These are phyloP conservation scores for Andrena camellia DNA, from an alignment of 2,888 invertebrate species.

Conservation along the genomic window DNA sequence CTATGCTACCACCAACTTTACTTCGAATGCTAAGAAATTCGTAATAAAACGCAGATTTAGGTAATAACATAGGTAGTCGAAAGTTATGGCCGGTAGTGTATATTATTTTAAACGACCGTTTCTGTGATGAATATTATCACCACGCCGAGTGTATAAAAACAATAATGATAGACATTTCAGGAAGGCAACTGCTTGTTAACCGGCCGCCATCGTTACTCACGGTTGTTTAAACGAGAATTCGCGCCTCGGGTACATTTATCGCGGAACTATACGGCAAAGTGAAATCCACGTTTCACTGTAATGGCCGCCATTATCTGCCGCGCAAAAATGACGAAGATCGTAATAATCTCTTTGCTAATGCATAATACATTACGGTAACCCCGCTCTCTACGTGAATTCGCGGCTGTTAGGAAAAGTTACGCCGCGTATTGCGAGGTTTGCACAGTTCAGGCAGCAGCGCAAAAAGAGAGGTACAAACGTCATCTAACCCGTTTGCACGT, in stretches of 20 bases:
- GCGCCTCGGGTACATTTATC: conserved; percentile 17
- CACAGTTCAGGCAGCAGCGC: not conserved
- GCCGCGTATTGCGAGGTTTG: not conserved
- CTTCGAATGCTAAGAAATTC: not conserved
- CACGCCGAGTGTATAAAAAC: not conserved
- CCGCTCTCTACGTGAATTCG: conserved; percentile 31
- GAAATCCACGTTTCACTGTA: conserved; percentile 59
- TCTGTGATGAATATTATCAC: conserved; percentile 39
- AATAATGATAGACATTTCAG: conserved; percentile 42
- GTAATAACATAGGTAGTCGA: conserved; percentile 1
- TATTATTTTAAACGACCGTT: conserved; percentile 36
- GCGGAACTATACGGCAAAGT: conserved; percentile 30
- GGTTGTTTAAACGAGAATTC: conserved; percentile 46
- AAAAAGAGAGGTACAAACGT: conserved; percentile 6
- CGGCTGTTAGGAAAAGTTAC: conserved; percentile 12
- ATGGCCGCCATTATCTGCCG: conserved; percentile 48
- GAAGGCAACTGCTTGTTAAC: conserved; percentile 50
- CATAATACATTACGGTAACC: conserved; percentile 54
- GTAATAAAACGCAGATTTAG: not conserved
- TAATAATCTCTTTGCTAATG: conserved; percentile 61
- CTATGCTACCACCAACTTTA: not conserved
- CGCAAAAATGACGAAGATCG: conserved; percentile 41
- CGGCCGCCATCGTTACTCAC: conserved; percentile 26
- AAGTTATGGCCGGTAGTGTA: not conserved
- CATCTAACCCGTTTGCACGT: conserved; percentile 55